Evolutionary conservation across 2,888 invertebrate species (phyloP).

Genomic region (Rhagium mordax): DNA sequence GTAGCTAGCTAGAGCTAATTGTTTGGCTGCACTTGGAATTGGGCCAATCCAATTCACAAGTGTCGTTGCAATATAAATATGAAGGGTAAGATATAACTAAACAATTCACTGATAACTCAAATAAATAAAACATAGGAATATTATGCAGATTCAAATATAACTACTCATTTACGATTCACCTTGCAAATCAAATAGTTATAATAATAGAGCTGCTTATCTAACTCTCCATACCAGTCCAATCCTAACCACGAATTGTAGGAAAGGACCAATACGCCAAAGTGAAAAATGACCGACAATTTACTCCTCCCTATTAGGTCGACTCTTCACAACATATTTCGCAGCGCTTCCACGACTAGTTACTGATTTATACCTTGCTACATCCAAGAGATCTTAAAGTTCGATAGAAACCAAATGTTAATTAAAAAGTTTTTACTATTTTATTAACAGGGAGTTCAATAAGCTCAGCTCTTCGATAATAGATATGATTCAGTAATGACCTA

Average conservation of each 20-base stretch:
- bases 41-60: too few relatives aligned
- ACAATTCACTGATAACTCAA: too few relatives aligned
- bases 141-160: too few relatives aligned
- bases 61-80: too few relatives aligned
- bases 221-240: background rate
- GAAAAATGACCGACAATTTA: constrained; percentile 9
- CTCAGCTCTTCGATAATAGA: constrained; percentile 46
- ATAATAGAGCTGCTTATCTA: too few relatives aligned
- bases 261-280: constrained; percentile 14
- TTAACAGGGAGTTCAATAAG: constrained; percentile 22
- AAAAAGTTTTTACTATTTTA: constrained; percentile 40
- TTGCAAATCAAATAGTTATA: too few relatives aligned
- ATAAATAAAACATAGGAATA: too few relatives aligned
- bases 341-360: background rate
- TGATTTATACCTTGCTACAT: constrained; percentile 9
- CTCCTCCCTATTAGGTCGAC: background rate
- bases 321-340: constrained; percentile 14
- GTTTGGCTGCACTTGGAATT: too few relatives aligned
- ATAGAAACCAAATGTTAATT: constrained; percentile 33
- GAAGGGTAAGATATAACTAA: too few relatives aligned
- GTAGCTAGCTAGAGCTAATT: too few relatives aligned
- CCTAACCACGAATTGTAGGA: background rate
- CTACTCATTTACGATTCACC: too few relatives aligned
- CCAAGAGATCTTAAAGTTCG: background rate
- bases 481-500: constrained; percentile 59